Percentiles rank a stretch among this genome's conserved stretches.
These are phyloP conservation scores for Ia io DNA, from an alignment of 2,113 vertebrate species.

Conservation along the genomic window DNA sequence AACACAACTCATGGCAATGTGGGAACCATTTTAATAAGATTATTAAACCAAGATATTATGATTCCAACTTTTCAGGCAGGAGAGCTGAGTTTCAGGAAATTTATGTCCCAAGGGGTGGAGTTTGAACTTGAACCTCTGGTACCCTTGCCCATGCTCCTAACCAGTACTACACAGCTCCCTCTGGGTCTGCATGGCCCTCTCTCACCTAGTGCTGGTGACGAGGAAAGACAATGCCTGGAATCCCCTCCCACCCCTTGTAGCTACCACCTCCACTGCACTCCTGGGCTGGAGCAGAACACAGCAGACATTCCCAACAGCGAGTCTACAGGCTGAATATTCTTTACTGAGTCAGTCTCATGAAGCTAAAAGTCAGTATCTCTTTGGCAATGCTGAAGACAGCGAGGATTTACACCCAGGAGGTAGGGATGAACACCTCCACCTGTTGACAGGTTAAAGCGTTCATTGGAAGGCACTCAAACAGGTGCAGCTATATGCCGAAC, in stretches of 20 bases:
- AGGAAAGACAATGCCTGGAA: background rate
- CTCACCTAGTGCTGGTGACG: background rate
- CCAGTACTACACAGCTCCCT: background rate
- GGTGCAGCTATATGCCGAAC: background rate
- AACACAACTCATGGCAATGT: background rate
- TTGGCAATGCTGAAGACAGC: background rate
- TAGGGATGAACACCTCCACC: background rate
- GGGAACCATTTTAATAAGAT: background rate
- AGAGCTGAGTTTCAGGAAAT: background rate
- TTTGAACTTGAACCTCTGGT: background rate
- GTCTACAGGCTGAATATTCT: background rate
- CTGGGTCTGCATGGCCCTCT: background rate
- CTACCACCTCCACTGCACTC: background rate
- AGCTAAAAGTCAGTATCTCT: background rate
- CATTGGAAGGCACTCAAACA: background rate
- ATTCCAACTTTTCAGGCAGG: background rate
- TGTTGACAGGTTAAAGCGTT: background rate
- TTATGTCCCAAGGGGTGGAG: background rate
- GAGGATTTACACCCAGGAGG: background rate
- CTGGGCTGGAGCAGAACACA: background rate
- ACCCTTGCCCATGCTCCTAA: background rate
- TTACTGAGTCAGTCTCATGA: background rate
- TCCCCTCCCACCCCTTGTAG: background rate
- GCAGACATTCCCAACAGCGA: background rate
- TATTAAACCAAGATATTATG: background rate